Base-by-base conservation (phyloP, 2,113 vertebrate genomes). In the Symphodus melops region DNA sequence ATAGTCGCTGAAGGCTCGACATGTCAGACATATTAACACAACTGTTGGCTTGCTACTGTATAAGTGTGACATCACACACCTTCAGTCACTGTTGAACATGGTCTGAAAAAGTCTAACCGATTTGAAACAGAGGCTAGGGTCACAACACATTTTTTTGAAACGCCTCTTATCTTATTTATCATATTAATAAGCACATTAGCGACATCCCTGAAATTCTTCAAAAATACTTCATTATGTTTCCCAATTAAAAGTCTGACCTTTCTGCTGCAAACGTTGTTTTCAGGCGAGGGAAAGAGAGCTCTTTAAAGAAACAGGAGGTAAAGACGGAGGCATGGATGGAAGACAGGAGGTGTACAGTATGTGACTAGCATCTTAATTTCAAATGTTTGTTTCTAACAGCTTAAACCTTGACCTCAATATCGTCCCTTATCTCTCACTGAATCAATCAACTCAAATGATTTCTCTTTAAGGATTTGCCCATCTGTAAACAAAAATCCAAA, bases 241-340 rank as follows among this genome's bases (percentile, higher is more conserved):
- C 42, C 11, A 78, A 71, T 87, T 87, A 78, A 65, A 72, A n/a
- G 10, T 59, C 49, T 85, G 86, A 86, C 81, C 77, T 85, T 79
- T 85, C 42, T 51, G 41, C 53, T 48, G 58, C 57, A 46, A 60
- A 73, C 73, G 49, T 72, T 41, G 36, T 81, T 81, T 84, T 70
- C 44, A n/a, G n/a, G 58, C 36, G 49, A 78, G 59, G 16, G 37
- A 81, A 74, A 56, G 41, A 70, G 56, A 52, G 42, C 13, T 42
- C 58, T 71, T 64, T 23, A 66, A n/a, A 68, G 67, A 66, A 52
- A 63, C 28, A 72, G 21, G 19, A 56, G 56, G 59, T 11, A 46
- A 41, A 56, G 48, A 74, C 68, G 60, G 60, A 36, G 41, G 52
- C 53, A 28, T 64, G 42, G 25, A 62, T 69, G 25, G 23, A 58